These are phyloP conservation scores for Brenthis daphne DNA, from an alignment of 2,888 invertebrate genomes.

Conservation along the genomic window DNA sequence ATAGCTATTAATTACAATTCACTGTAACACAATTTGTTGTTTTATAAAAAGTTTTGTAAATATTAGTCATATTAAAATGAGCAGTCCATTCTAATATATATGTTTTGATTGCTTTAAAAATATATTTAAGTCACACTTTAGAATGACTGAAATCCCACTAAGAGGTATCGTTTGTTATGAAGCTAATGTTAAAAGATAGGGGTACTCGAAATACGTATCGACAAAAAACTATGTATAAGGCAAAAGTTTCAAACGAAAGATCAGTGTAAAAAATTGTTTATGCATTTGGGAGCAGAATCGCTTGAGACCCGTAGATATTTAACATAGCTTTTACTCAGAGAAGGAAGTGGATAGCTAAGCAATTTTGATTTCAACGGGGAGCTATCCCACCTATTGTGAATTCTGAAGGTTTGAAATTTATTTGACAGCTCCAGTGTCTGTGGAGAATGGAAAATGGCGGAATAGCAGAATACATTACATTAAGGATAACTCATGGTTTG, in stretches of 20 bases:
- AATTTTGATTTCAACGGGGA: constrained; percentile 64
- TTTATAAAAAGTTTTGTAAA: too few relatives aligned
- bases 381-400: constrained; percentile 78
- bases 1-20: too few relatives aligned
- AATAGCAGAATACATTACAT: constrained; percentile 76
- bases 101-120: constrained; percentile 4
- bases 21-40: too few relatives aligned
- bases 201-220: constrained; percentile 71
- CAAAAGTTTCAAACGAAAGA: constrained; percentile 69
- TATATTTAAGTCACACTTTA: constrained; percentile 44
- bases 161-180: constrained; percentile 71
- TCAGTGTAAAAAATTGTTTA: constrained; percentile 66
- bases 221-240: constrained; percentile 68
- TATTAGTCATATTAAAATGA: too few relatives aligned
- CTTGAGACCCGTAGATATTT: constrained; percentile 50
- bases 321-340: constrained; percentile 56
- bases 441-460: constrained; percentile 82
- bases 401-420: constrained; percentile 80
- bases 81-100: too few relatives aligned
- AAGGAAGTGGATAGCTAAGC: constrained; percentile 57
- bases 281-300: constrained; percentile 61
- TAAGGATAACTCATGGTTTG: constrained; percentile 80
- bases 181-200: constrained; percentile 75
- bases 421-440: constrained; percentile 80
- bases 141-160: constrained; percentile 71